Evolutionary conservation across 2,888 invertebrate genomes (phyloP).

Genomic region (Brachyptera putata): DNA sequence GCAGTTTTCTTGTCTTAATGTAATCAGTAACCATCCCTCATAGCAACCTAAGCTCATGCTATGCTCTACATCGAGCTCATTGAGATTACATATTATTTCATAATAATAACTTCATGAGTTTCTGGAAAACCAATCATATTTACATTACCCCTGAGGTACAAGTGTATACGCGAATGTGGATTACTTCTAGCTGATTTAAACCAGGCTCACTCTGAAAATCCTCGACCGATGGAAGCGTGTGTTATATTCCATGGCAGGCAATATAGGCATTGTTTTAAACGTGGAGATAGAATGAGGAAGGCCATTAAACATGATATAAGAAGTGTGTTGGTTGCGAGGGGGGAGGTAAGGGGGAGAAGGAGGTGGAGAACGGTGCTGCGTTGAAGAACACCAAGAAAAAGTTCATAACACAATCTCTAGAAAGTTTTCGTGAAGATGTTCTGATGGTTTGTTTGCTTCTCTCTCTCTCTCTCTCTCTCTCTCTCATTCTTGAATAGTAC

Average conservation of each 20-base stretch:
- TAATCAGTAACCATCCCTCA: slow-evolving; percentile 7
- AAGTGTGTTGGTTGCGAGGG: slow-evolving; percentile 18
- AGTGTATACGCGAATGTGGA: slow-evolving; percentile 8
- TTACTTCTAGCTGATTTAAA: background rate
- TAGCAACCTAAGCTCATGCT: background rate
- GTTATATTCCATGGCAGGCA: no score
- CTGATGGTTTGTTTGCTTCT: background rate
- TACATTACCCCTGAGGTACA: slow-evolving; percentile 24
- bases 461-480: slow-evolving; percentile 26
- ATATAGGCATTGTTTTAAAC: slow-evolving; percentile 22
- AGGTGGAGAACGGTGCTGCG: background rate
- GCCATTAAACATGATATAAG: slow-evolving; percentile 25
- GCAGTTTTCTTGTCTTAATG: slow-evolving; percentile 22
- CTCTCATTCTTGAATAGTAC: no score
- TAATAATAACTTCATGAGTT: slow-evolving; percentile 14
- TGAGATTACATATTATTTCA: slow-evolving; percentile 11
- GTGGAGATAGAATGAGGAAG: slow-evolving; percentile 19
- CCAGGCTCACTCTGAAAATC: background rate
- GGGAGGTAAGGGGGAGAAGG: slow-evolving; percentile 5
- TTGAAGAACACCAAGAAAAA: slow-evolving; percentile 19
- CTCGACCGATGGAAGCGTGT: no score
- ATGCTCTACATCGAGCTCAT: slow-evolving; percentile 1
- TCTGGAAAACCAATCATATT: slow-evolving; percentile 25
- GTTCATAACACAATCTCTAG: slow-evolving; percentile 30
- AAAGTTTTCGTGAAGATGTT: slow-evolving; percentile 26